Conservation (phyloP, 2,888 invertebrate genomes). For the Matsumyia berberina region DNA sequence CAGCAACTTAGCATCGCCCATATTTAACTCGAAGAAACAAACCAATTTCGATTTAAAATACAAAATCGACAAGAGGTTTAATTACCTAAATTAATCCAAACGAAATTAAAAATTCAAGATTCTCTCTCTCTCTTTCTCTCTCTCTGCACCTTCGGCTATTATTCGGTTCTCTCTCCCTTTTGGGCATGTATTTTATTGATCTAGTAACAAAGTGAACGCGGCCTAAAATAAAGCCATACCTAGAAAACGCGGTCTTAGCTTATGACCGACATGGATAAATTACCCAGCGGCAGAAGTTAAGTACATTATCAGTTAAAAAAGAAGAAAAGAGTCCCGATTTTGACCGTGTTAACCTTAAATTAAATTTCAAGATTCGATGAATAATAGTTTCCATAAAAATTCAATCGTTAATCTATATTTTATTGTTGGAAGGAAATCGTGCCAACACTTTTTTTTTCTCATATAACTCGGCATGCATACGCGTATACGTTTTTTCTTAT, state of each 20-base stretch:
- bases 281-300: slow-evolving; percentile 38
- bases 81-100: slow-evolving; percentile 49
- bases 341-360: slow-evolving; percentile 61
- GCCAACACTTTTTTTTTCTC: slow-evolving; percentile 44
- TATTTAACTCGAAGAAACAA: slow-evolving; percentile 5
- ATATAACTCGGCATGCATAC: not conserved
- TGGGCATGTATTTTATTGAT: slow-evolving; percentile 8
- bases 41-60: slow-evolving; percentile 27
- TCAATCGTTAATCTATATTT: slow-evolving; percentile 65
- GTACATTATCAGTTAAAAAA: slow-evolving; percentile 29
- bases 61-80: slow-evolving; percentile 41
- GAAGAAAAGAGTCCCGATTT: slow-evolving; percentile 18
- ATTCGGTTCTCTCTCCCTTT: not conserved
- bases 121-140: not conserved
- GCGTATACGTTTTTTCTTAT: not conserved
- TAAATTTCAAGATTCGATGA: slow-evolving; percentile 50
- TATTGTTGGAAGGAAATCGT: slow-evolving; percentile 58
- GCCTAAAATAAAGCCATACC: slow-evolving; percentile 3
- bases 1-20: slow-evolving; percentile 1
- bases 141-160: not conserved
- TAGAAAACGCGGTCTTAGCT: not conserved
- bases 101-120: slow-evolving; percentile 51
- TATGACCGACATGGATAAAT: slow-evolving; percentile 60
- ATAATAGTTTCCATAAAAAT: slow-evolving; percentile 43
- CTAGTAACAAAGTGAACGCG: slow-evolving; percentile 8